Evolutionary conservation across 1,140 invertebrate genomes (phyloP).

Genomic region (Acyrthosiphon pisum): DNA sequence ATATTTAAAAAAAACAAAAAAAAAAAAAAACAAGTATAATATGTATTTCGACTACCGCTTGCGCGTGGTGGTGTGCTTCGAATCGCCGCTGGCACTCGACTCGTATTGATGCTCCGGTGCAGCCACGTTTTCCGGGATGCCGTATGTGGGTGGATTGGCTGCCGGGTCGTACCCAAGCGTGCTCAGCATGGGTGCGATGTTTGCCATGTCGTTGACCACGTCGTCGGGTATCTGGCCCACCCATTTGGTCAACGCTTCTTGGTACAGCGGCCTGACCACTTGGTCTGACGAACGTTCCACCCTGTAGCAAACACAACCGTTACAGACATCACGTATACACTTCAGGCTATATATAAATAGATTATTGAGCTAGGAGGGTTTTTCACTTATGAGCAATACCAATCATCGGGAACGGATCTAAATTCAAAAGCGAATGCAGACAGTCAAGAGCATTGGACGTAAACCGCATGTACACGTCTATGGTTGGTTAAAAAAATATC

Average conservation of each 20-base stretch:
- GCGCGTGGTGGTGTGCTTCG: no score
- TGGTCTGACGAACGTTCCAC: constrained; percentile 98
- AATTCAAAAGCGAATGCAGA: no score
- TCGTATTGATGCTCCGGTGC: background rate
- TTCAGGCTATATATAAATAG: background rate
- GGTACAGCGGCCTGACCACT: constrained; percentile 97
- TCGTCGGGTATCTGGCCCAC: constrained; percentile 90
- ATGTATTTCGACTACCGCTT: background rate
- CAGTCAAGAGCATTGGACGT: no score
- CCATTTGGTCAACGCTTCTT: constrained; percentile 96
- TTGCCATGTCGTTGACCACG: constrained; percentile 83
- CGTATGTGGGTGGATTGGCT: constrained; percentile 92
- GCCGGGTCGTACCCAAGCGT: constrained; percentile 90
- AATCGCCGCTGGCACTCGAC: background rate
- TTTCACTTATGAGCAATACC: background rate
- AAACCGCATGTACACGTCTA: no score
- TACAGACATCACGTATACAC: background rate
- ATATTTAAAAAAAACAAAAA: background rate
- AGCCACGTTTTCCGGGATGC: constrained; percentile 72
- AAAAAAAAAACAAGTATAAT: background rate
- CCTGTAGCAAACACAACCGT: constrained; percentile 67
- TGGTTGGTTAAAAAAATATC: no score
- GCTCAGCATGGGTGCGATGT: constrained; percentile 77
- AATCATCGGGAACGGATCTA: background rate
- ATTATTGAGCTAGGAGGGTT: background rate